These are phyloP conservation scores for Magallana gigas DNA, from an alignment of 1,140 invertebrate species.

Conservation along the genomic window DNA sequence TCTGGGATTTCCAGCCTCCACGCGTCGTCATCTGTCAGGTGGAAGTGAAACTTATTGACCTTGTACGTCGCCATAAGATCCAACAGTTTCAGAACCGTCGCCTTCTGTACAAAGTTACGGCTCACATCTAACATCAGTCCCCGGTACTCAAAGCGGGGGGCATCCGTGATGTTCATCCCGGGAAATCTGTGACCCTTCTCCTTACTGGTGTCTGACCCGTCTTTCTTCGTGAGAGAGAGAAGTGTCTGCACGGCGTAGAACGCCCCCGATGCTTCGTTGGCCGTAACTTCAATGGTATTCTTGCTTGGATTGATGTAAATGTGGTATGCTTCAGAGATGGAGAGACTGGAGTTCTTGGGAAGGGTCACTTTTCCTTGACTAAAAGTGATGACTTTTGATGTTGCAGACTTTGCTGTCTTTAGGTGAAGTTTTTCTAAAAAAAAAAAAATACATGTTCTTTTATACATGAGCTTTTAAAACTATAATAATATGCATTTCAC, in stretches of 20 bases:
- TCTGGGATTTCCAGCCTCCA: conserved; percentile 74
- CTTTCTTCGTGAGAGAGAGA: conserved; percentile 52
- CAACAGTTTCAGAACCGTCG: conserved; percentile 67
- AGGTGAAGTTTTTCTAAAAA: neutral
- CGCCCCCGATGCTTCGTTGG: conserved; percentile 51
- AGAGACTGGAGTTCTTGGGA: neutral
- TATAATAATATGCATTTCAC: too few relatives aligned
- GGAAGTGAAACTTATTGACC: conserved; percentile 75
- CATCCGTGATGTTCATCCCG: conserved; percentile 60
- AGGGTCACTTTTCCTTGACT: neutral
- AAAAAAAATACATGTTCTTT: neutral
- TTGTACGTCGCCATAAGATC: conserved; percentile 76
- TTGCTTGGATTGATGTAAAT: conserved; percentile 47
- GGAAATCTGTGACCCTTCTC: conserved; percentile 39
- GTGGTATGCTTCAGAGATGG: conserved; percentile 58
- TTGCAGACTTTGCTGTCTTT: neutral
- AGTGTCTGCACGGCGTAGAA: conserved; percentile 69
- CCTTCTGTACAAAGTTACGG: conserved; percentile 73
- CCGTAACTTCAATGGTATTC: conserved; percentile 53
- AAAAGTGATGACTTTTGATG: neutral
- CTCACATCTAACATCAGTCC: conserved; percentile 75
- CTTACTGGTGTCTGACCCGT: neutral
- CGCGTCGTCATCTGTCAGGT: conserved; percentile 76
- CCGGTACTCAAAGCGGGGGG: conserved; percentile 70
- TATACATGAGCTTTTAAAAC: too few relatives aligned